Percentiles rank a stretch among this genome's conserved stretches.
Conservation (phyloP, 2,888 invertebrate species). For the Rhodophaea formosa region DNA sequence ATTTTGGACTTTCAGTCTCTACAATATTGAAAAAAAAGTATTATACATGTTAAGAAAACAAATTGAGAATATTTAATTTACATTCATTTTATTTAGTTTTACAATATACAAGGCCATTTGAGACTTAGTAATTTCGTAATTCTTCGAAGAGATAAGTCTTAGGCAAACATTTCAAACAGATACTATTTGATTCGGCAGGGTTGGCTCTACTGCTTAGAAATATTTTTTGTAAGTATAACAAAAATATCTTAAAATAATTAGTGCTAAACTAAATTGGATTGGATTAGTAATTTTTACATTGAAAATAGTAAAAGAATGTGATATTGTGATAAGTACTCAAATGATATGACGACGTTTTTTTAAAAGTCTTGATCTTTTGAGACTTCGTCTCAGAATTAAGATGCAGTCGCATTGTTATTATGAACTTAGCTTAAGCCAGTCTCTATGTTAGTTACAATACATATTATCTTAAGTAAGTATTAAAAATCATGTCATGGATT, state of each 20-base stretch:
- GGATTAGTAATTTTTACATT: no score
- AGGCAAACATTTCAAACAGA: constrained; percentile 34
- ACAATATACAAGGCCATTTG: constrained; percentile 71
- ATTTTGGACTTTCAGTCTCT: constrained; percentile 81
- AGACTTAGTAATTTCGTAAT: constrained; percentile 43
- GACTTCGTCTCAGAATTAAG: no score
- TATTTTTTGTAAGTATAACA: background rate
- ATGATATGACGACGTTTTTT: no score
- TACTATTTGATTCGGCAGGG: constrained; percentile 17
- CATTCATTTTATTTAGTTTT: constrained; percentile 50
- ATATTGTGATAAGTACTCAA: no score
- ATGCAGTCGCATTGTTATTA: no score
- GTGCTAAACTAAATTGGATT: no score
- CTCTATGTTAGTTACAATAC: background rate
- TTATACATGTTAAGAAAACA: constrained; percentile 59
- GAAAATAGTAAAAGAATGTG: no score
- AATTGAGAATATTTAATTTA: constrained; percentile 55
- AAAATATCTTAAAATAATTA: background rate
- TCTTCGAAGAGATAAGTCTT: constrained; percentile 41
- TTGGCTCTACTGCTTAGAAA: constrained; percentile 11
- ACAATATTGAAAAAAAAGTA: constrained; percentile 65
- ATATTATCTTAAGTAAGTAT: background rate
- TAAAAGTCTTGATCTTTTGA: no score
- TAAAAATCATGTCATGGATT: background rate
- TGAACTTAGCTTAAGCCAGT: background rate